Percentiles rank a stretch among this genome's conserved stretches.
Evolutionary conservation across 2,888 invertebrate genomes (phyloP).

Genomic region (Chymomyza procnemis): DNA sequence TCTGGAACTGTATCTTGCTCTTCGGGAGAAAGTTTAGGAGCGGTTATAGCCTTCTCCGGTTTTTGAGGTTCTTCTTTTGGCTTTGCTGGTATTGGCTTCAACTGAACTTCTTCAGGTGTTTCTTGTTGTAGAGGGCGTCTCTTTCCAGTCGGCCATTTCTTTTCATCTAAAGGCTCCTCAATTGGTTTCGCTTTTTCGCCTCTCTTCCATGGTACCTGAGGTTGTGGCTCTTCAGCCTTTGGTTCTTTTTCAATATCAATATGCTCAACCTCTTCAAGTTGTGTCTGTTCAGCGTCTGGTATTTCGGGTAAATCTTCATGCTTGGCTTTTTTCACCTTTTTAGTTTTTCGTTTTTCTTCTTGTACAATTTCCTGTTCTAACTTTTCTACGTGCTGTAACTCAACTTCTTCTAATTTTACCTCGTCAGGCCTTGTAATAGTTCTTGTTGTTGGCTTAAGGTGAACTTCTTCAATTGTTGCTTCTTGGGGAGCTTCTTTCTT

Average conservation of each 20-base stretch:
- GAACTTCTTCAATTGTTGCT: constrained; percentile 78
- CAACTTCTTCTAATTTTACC: constrained; percentile 66
- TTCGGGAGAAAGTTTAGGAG: constrained; percentile 68
- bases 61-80: constrained; percentile 66
- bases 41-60: constrained; percentile 65
- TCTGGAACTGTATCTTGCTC: constrained; percentile 70
- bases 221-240: constrained; percentile 63
- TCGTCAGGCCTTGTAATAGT: constrained; percentile 65
- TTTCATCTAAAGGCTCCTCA: constrained; percentile 75
- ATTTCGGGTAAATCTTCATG: constrained; percentile 74
- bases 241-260: constrained; percentile 73
- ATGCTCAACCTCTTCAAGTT: constrained; percentile 74
- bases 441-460: constrained; percentile 79
- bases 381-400: constrained; percentile 72
- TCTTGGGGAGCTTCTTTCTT: constrained; percentile 76
- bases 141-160: constrained; percentile 77
- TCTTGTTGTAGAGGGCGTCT: constrained; percentile 78
- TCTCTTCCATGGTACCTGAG: constrained; percentile 76
- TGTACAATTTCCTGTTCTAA: constrained; percentile 66
- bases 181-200: constrained; percentile 77
- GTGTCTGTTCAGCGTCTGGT: constrained; percentile 66
- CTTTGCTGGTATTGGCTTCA: constrained; percentile 77
- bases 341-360: constrained; percentile 71
- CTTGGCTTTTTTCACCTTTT: constrained; percentile 71
- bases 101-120: constrained; percentile 77